Percentiles rank a stretch among this genome's conserved stretches.
phyloP scores from a whole-genome alignment of 2,797 vertebrate genomes.

The Myotis findleyi region DNA sequence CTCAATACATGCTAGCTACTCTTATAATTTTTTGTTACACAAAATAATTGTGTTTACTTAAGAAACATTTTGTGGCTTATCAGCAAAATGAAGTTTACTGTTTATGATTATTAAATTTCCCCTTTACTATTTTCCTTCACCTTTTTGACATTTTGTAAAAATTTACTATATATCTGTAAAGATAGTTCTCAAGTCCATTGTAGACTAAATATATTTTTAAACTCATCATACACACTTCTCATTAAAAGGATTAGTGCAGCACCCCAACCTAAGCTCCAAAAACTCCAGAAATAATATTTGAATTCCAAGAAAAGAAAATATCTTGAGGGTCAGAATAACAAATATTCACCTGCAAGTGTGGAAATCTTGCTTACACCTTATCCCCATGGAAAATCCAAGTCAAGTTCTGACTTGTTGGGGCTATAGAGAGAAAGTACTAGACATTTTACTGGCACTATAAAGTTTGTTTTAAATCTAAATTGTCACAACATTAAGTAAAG shows the following conservation, averaged over 20 bases:
- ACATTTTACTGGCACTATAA: background rate
- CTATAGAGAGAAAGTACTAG: slow-evolving; percentile 23
- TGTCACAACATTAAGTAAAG: slow-evolving; percentile 25
- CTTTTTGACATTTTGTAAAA: slow-evolving; percentile 32
- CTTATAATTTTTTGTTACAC: background rate
- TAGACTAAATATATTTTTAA: background rate
- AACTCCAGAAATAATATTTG: slow-evolving; percentile 20
- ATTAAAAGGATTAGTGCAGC: slow-evolving; percentile 45
- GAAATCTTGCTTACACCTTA: slow-evolving; percentile 45
- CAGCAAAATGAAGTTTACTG: background rate
- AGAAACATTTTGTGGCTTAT: background rate
- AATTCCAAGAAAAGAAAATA: slow-evolving; percentile 53
- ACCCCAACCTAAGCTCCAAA: background rate
- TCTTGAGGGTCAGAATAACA: slow-evolving; percentile 23
- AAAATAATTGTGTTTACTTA: background rate
- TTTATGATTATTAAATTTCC: slow-evolving; percentile 36
- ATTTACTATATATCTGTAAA: background rate
- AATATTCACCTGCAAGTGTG: background rate
- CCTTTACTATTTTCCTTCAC: background rate
- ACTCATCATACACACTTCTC: background rate
- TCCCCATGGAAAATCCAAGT: slow-evolving; percentile 48
- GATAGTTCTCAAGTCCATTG: background rate
- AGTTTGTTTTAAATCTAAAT: slow-evolving; percentile 59
- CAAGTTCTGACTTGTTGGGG: slow-evolving; percentile 55
- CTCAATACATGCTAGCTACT: background rate